Percentiles rank a stretch among this genome's conserved stretches.
These are phyloP conservation scores for Lutjanus argentimaculatus DNA, from an alignment of 2,797 vertebrate species.

Conservation along the genomic window DNA sequence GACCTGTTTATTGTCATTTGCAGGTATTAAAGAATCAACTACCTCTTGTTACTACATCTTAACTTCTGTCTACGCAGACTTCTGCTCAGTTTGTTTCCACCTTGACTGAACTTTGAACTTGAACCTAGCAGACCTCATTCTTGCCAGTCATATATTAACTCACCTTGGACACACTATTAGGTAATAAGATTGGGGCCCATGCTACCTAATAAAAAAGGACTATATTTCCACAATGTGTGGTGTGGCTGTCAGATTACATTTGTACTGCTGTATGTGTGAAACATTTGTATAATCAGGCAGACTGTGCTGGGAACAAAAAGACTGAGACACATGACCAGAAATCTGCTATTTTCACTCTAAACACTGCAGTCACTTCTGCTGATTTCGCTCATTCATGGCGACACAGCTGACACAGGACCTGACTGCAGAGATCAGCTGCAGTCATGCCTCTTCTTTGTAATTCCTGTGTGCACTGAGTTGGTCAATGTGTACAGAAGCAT, in stretches of 20 bases:
- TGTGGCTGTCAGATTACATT: slow-evolving; percentile 8
- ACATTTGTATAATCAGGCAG: slow-evolving; percentile 7
- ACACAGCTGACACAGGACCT: neutral
- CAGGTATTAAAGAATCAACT: neutral
- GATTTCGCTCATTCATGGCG: slow-evolving; percentile 33
- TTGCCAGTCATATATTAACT: slow-evolving; percentile 80
- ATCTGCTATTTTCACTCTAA: neutral
- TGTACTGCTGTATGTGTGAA: slow-evolving; percentile 1
- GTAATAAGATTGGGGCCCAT: slow-evolving; percentile 38
- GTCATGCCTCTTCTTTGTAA: slow-evolving; percentile 45
- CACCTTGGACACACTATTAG: slow-evolving; percentile 40
- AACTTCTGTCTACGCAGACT: slow-evolving; percentile 3
- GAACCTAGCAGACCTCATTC: slow-evolving; percentile 29
- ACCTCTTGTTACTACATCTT: neutral
- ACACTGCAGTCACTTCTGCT: slow-evolving; percentile 5
- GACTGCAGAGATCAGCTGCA: slow-evolving; percentile 17
- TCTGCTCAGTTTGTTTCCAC: slow-evolving; percentile 36
- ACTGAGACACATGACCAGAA: slow-evolving; percentile 2
- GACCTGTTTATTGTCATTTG: neutral
- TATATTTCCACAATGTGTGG: neutral
- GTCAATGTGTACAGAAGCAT: slow-evolving; percentile 45
- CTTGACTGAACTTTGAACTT: slow-evolving; percentile 76
- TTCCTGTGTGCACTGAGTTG: neutral
- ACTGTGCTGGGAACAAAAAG: slow-evolving; percentile 28
- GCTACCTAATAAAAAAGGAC: slow-evolving; percentile 6